A percentile compares a stretch with the other conserved stretches of the same genome.
Conservation (phyloP, 30 jellyfish, hydroid and myxozoan genomes). For the Cassiopea xamachana region DNA sequence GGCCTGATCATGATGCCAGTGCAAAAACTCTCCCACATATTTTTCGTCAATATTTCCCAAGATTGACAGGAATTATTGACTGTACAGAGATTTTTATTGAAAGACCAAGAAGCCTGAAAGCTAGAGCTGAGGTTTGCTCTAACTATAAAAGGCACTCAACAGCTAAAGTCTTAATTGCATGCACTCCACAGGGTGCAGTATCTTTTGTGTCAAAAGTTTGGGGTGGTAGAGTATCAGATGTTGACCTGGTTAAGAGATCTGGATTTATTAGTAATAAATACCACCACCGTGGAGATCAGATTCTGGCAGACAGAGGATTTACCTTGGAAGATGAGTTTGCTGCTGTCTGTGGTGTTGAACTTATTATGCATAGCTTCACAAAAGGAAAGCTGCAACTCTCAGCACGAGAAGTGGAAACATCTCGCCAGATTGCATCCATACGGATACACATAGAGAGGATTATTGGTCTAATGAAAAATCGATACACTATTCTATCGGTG, state of each 20-base stretch:
- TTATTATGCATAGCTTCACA: not conserved
- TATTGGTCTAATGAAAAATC: not conserved
- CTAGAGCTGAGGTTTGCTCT: constrained; percentile 33
- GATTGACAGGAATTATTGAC: constrained; percentile 31
- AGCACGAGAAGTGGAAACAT: not conserved
- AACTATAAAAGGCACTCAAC: constrained; percentile 2
- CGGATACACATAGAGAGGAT: constrained; percentile 51
- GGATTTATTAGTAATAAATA: not conserved
- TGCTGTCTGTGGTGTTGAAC: not conserved
- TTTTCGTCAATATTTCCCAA: constrained; percentile 34
- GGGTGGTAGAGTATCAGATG: constrained; percentile 66
- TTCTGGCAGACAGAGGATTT: not conserved
- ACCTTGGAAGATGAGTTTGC: not conserved
- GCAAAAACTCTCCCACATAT: not conserved
- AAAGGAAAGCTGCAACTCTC: not conserved
- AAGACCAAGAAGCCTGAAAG: constrained; percentile 38
- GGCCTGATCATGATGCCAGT: not conserved
- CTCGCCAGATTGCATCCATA: constrained; percentile 23
- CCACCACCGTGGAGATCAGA: not conserved
- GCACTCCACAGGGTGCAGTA: constrained; percentile 48
- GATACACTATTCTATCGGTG: not conserved
- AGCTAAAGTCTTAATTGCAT: constrained; percentile 28
- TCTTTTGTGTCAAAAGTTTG: constrained; percentile 52
- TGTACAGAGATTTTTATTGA: constrained; percentile 60
- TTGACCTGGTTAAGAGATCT: not conserved